phyloP scores from a whole-genome alignment of 2,888 invertebrate genomes.

The Drosophila bunnanda region DNA sequence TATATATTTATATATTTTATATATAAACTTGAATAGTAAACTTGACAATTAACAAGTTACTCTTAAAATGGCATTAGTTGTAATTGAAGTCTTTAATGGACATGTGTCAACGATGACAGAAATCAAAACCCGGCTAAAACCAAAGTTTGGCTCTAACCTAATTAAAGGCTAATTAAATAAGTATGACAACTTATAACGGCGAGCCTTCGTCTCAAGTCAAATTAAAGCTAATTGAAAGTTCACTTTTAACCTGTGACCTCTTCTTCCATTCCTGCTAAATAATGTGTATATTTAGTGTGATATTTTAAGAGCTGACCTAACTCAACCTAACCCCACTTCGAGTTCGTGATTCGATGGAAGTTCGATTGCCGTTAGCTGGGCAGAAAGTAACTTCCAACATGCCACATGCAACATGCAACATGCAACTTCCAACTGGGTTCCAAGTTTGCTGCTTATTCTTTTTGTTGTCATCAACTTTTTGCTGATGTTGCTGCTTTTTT shows the following conservation, averaged over 20 bases:
- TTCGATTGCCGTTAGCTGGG: conserved; percentile 7
- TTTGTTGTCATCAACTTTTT: conserved; percentile 25
- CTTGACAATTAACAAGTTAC: not conserved
- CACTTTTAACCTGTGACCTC: conserved; percentile 2
- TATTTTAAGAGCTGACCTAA: conserved; percentile 22
- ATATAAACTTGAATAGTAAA: not conserved
- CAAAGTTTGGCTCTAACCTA: conserved; percentile 7
- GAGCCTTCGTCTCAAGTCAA: conserved; percentile 4
- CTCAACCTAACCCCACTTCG: conserved; percentile 20
- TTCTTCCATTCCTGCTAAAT: not conserved
- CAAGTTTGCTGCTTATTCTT: conserved; percentile 6
- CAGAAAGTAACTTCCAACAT: conserved; percentile 18
- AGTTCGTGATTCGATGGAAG: conserved; percentile 21
- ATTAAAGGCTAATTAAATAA: conserved; percentile 12
- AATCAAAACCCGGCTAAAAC: not conserved
- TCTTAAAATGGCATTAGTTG: not conserved
- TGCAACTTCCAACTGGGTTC: conserved; percentile 20
- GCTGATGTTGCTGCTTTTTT: conserved; percentile 20
- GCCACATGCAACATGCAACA: conserved; percentile 24
- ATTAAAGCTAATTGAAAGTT: conserved; percentile 18
- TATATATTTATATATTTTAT: no score
- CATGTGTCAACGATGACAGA: conserved; percentile 1
- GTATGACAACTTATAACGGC: conserved; percentile 5
- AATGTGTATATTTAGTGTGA: no score
- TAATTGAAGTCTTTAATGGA: not conserved